These are phyloP conservation scores for Plutomurus gul DNA, from an alignment of 1,140 invertebrate genomes.

Conservation along the genomic window DNA sequence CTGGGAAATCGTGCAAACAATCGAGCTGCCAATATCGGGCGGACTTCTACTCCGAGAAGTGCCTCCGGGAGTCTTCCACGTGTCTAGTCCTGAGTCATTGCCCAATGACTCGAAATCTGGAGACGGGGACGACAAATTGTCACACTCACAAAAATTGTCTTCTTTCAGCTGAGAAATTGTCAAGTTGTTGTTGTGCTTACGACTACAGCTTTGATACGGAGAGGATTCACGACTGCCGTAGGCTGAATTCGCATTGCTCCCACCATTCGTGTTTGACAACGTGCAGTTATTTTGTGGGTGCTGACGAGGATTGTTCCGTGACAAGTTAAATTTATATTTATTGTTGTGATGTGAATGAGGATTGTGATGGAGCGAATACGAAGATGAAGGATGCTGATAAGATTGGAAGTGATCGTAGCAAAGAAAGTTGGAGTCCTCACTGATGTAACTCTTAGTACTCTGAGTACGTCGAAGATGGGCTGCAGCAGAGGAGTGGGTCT, in stretches of 20 bases:
- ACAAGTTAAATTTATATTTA: too few relatives aligned
- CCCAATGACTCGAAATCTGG: slow-evolving; percentile 32
- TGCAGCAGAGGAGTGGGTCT: slow-evolving; percentile 5
- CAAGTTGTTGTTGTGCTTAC: too few relatives aligned
- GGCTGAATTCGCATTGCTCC: not conserved
- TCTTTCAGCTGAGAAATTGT: too few relatives aligned
- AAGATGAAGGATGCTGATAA: not conserved
- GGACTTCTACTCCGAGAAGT: not conserved
- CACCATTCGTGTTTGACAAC: not conserved
- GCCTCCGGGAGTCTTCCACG: slow-evolving; percentile 44
- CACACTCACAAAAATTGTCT: slow-evolving; percentile 18
- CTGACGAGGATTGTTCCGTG: not conserved
- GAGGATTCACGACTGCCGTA: slow-evolving; percentile 41
- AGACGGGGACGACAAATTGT: not conserved
- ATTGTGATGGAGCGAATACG: not conserved
- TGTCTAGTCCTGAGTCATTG: slow-evolving; percentile 53
- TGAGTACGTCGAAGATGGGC: slow-evolving; percentile 51
- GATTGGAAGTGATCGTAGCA: slow-evolving; percentile 22
- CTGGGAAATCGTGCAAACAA: slow-evolving; percentile 53
- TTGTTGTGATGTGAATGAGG: not conserved
- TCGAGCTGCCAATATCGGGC: not conserved
- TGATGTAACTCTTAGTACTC: slow-evolving; percentile 46
- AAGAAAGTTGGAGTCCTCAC: not conserved
- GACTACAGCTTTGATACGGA: slow-evolving; percentile 3
- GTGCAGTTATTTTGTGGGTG: not conserved